Evolutionary conservation across 2,113 vertebrate species (phyloP), one percentile per base, ranked within the genome.

Genomic region (Conger conger): DNA sequence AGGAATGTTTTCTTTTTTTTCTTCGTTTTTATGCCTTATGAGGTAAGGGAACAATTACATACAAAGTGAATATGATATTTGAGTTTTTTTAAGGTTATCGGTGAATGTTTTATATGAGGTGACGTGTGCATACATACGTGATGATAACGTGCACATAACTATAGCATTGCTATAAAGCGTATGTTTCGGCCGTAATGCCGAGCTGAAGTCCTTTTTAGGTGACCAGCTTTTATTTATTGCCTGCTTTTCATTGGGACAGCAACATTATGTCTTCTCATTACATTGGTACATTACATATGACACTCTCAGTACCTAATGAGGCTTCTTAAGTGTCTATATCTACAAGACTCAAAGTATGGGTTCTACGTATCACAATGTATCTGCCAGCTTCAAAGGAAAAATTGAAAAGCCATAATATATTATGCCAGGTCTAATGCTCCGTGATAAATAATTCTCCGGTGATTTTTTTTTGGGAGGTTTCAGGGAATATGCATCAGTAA

Each of bases 41-140:
- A 79, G 17, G 17, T 85, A 63, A 36, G 50, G 37, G 84, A 68
- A 80, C 27, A 18, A 63, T 53, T 35, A 76, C 38, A 16, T 81
- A 30, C 50, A 60, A 33, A 42, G 30, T 18, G 18, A 73, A 76
- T 76, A 42, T 73, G 30, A 73, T 73, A 30, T 73, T 83, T 68
- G 17, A n/a, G 57, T 38, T 57, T 79, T 77, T 83, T 53, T 54
- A 36, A 79, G 53, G 73, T 50, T 68, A 30, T 33, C 30, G 50
- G 5, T 76, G 3, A 45, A 38, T 80, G 27, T 84, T 84, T 57
- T 84, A 57, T 84, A 84, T 35, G 53, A 35, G 76, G 37, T 84
- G 45, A 35, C 38, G 20, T 37, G 27, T 78, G 53, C 68, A 79
- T 27, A 40, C 8, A 63, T 27, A 4, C n/a, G n/a, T n/a, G n/a